Evolutionary conservation across 2,888 invertebrate genomes (phyloP), one percentile per base, ranked within the genome.

Genomic region (Amiota mariae): DNA sequence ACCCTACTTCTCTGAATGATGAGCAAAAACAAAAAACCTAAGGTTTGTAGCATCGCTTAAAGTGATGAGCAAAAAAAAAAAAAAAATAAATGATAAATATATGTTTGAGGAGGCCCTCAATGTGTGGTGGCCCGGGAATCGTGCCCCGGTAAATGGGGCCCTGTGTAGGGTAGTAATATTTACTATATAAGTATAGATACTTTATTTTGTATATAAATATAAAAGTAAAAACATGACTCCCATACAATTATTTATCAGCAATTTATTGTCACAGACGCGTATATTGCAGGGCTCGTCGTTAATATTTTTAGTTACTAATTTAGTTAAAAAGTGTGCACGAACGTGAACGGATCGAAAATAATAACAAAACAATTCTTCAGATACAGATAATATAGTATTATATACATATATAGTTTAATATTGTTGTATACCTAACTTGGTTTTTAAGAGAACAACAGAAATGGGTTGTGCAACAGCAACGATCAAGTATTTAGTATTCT

Each of bases 381-480:
- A 36, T 36, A 36, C 36, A 36, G 8, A 36, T 36, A 36, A 36
- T 36, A 36, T 36, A 36, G 3, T 36, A 6, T 36, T 24, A 24
- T 24, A 4, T 36, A 36, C 3, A 6, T 36, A 36, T 1, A 6
- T 36, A 4, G 36, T 6, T 36, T 6, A 36, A 47, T 49, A 46
- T 48, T 59, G 48, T 70, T 15, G 54, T 49, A 15, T 36, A 54
- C 12, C 18, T 20, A 36, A 24, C 10, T 63, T n/a, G n/a, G n/a
- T n/a, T 12, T 24, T 24, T 67, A 9, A 61, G 9, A 61, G 9
- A 24, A 48, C 12, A 54, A 73, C 2, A 10, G 74, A 73, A 80
- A 85, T 86, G 85, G 79, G 83, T 79, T 87, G 79, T 79, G 80
- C 85, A 76, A 83, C 81, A 72, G 75, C 75, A 47, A 78, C 80